These are phyloP conservation scores for Dryobates pubescens DNA, from an alignment of 2,797 vertebrate genomes.

Conservation along the genomic window DNA sequence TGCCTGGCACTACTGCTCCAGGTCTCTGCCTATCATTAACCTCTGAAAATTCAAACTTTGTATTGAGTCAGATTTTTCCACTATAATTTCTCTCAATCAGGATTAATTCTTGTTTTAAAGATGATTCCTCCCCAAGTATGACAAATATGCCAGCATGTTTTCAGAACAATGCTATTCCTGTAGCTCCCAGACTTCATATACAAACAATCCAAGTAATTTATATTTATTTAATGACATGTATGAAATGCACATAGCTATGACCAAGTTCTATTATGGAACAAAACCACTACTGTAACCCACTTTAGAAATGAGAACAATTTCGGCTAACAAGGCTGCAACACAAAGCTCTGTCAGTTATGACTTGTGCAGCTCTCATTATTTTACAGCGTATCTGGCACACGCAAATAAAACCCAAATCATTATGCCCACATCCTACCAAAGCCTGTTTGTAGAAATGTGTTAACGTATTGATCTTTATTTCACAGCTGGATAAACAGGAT, in stretches of 20 bases:
- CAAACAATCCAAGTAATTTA: background rate
- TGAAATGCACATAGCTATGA: background rate
- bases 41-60: background rate
- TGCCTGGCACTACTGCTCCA: background rate
- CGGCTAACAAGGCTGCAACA: background rate
- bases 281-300: background rate
- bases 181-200: background rate
- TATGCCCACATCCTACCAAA: background rate
- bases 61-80: no score
- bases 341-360: background rate
- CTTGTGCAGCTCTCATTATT: background rate
- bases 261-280: background rate
- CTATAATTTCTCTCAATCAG: background rate
- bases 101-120: background rate
- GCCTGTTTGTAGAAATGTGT: background rate
- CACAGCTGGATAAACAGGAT: accelerated
- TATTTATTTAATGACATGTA: background rate
- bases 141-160: background rate
- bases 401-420: background rate
- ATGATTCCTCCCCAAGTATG: background rate
- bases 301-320: background rate
- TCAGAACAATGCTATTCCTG: background rate
- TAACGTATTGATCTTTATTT: background rate
- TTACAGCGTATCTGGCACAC: no score
- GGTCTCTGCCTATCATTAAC: background rate